A percentile compares a stretch with the other conserved stretches of the same genome.
phyloP scores from a whole-genome alignment of 2,797 vertebrate genomes.

The Corythornis leucogaster region DNA sequence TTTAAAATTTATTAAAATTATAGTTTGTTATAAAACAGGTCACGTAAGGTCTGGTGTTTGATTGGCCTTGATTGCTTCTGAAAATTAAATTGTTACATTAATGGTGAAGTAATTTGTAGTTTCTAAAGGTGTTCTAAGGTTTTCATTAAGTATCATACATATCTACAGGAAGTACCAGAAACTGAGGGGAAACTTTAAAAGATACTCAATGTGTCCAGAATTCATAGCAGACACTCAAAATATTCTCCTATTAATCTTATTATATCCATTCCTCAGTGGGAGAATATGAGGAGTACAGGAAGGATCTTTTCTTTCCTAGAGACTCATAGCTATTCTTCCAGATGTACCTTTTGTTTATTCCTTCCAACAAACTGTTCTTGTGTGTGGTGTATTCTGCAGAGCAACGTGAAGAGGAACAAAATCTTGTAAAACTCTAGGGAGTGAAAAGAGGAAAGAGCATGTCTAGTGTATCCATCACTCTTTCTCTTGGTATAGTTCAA shows the following conservation, averaged over 20 bases:
- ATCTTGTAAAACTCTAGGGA: constrained; percentile 11
- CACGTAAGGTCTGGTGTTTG: neutral
- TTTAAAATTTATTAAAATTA: constrained; percentile 34
- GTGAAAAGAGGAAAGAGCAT: neutral
- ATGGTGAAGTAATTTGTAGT: neutral
- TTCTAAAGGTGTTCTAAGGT: constrained; percentile 1
- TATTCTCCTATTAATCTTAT: neutral
- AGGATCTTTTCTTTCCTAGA: neutral
- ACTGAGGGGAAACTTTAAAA: neutral
- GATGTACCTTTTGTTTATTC: neutral
- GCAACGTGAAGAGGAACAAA: constrained; percentile 4
- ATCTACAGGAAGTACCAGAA: neutral
- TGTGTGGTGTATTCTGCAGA: neutral
- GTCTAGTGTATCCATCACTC: neutral
- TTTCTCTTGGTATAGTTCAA: neutral
- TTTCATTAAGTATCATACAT: neutral
- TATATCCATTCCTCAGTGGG: neutral
- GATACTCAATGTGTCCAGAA: neutral
- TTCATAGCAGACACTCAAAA: neutral
- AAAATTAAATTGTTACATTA: constrained; percentile 32
- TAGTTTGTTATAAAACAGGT: constrained; percentile 20
- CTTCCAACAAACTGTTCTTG: neutral
- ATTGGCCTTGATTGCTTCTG: constrained; percentile 28
- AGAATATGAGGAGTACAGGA: neutral
- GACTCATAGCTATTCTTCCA: neutral